These are phyloP conservation scores for Caenorhabditis briggsae DNA, from an alignment of 1,140 invertebrate genomes.

Conservation along the genomic window DNA sequence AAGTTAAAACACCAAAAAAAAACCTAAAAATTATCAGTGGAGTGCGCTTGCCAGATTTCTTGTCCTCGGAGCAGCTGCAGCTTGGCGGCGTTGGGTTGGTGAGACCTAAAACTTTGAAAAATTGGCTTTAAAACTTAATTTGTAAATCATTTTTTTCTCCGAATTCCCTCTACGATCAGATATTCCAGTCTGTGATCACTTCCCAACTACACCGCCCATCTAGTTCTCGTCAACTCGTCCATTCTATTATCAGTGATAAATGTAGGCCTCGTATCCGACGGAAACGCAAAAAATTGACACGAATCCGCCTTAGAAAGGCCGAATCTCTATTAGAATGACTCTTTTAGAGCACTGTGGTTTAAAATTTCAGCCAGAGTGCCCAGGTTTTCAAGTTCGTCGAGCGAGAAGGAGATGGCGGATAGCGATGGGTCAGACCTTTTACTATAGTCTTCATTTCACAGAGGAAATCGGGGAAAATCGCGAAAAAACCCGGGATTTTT, in stretches of 20 bases:
- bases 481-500: not conserved
- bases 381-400: not conserved
- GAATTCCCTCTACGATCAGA: not conserved
- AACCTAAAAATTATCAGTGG: no score
- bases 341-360: not conserved
- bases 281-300: conserved; percentile 26
- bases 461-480: not conserved
- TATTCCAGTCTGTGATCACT: conserved; percentile 21
- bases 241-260: not conserved
- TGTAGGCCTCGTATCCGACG: conserved; percentile 30
- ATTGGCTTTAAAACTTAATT: no score
- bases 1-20: no score
- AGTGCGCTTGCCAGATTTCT: no score
- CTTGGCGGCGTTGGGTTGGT: no score
- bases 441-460: conserved; percentile 14
- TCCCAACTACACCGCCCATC: not conserved
- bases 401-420: not conserved
- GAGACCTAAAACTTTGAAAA: no score
- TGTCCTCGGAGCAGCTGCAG: no score
- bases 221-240: conserved; percentile 22
- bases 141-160: no score
- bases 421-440: not conserved
- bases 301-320: conserved; percentile 28
- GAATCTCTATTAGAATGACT: conserved; percentile 10
- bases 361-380: not conserved